Base-by-base conservation (phyloP, 2,113 vertebrate genomes). In the Chaetura pelagica region DNA sequence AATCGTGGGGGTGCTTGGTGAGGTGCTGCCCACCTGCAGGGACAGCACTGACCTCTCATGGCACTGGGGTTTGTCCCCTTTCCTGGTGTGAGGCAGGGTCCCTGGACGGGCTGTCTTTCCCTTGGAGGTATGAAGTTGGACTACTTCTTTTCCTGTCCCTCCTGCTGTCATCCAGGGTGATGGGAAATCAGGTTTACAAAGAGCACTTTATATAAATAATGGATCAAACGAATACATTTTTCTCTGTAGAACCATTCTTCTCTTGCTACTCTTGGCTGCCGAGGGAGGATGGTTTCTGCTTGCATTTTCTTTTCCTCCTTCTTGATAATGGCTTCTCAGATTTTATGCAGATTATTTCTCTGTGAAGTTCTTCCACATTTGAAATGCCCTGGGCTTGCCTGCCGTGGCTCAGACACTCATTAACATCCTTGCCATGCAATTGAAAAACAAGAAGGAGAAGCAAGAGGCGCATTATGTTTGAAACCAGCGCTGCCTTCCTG, bases 161-260 rank as follows among this genome's bases (percentile, higher is more conserved):
- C 94, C 93, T 74, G 83, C 96, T 97, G 93, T 97, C 94, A 97
- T 74, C 72, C 72, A 75, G 84, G 76, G 80, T 87, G 95, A 95
- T 78, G 93, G 80, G 91, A 94, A 97, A 87, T 89, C 80, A 84
- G 86, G 66, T 96, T 95, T 96, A 97, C 96, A 97, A 97, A 97
- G 96, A 94, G 74, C 86, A 89, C 86, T 97, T 95, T 96, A 84
- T 97, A 97, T 97, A 96, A 97, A 97, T 97, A 97, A 97, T 97
- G 95, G 95, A 97, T 97, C 95, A 97, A 96, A 97, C 83, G 95
- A 95, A 96, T 97, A 93, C 63, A 85, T 95, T 94, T 96, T 81
- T 93, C 89, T 96, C 93, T 85, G 82, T 88, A 91, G 78, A 90
- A 52, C 94, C 75, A 87, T 97, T 94, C 89, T 95, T 96, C 92